phyloP scores from a whole-genome alignment of 2,888 invertebrate genomes.

The Schrankia costaestrigalis region DNA sequence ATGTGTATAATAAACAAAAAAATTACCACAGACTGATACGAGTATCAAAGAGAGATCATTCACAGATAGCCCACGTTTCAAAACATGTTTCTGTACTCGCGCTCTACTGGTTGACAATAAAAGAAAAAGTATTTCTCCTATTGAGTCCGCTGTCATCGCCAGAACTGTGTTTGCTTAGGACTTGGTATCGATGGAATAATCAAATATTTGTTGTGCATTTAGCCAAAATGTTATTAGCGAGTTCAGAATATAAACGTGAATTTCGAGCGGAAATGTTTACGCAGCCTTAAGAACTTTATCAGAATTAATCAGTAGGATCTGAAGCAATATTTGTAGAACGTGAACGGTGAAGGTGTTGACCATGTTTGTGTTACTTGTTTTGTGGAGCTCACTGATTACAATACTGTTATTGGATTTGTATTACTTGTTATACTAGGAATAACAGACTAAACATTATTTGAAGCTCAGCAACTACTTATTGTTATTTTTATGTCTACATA shows the following conservation, averaged over 20 bases:
- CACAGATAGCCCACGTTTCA: too few relatives aligned
- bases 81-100: background rate
- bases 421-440: too few relatives aligned
- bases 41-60: slow-evolving; percentile 21
- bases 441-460: too few relatives aligned
- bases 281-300: slow-evolving; percentile 9
- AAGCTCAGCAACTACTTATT: too few relatives aligned
- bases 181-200: slow-evolving; percentile 11
- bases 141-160: slow-evolving; percentile 5
- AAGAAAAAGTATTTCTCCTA: slow-evolving; percentile 2
- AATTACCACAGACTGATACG: too few relatives aligned
- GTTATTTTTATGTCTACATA: too few relatives aligned
- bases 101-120: slow-evolving; percentile 3
- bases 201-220: slow-evolving; percentile 6
- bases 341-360: slow-evolving; percentile 16
- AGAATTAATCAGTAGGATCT: slow-evolving; percentile 25
- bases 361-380: slow-evolving; percentile 7
- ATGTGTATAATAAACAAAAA: too few relatives aligned
- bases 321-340: slow-evolving; percentile 19
- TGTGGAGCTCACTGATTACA: slow-evolving; percentile 5
- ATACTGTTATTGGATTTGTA: too few relatives aligned
- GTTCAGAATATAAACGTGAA: slow-evolving; percentile 7
- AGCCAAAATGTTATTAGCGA: slow-evolving; percentile 14
- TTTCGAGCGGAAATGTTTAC: slow-evolving; percentile 13
- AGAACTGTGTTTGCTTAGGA: slow-evolving; percentile 3